Conservation (phyloP, 2,888 invertebrate genomes). For the Mythimna pallens region DNA sequence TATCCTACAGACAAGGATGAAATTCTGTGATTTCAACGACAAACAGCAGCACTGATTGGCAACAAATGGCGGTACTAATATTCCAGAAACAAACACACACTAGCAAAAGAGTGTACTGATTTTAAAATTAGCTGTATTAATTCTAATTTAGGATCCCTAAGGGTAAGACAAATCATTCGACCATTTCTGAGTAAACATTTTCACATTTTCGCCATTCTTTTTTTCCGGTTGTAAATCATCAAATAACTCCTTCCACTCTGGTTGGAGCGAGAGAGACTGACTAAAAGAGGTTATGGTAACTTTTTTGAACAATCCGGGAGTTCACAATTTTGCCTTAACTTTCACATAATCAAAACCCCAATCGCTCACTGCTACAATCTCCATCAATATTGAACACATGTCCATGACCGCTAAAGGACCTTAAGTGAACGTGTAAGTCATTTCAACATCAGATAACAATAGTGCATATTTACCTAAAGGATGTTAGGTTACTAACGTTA, state of each 20-base stretch:
- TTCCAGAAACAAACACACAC: neutral
- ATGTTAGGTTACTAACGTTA: constrained; percentile 48
- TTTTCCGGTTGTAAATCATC: too few species aligned
- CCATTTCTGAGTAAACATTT: too few species aligned
- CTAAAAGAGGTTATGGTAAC: too few species aligned
- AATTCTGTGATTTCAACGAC: neutral
- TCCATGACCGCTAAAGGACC: constrained; percentile 37
- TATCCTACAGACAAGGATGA: neutral
- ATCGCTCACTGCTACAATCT: neutral
- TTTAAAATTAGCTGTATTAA: neutral
- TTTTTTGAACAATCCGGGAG: neutral
- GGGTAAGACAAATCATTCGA: neutral
- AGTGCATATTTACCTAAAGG: constrained; percentile 51
- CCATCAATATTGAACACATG: constrained; percentile 44
- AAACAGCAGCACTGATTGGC: neutral
- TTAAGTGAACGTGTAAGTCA: constrained; percentile 42
- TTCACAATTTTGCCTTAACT: constrained; percentile 5
- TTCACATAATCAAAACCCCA: constrained; percentile 23
- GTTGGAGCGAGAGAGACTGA: too few species aligned
- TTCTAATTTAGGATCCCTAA: neutral
- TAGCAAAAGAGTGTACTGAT: neutral
- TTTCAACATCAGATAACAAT: constrained; percentile 56
- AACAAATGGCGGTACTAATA: neutral
- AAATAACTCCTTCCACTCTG: too few species aligned
- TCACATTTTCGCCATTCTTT: too few species aligned